Evolutionary conservation across 1,140 invertebrate species (phyloP), one percentile per base, ranked within the genome.

Genomic region (Charaxes varanes): DNA sequence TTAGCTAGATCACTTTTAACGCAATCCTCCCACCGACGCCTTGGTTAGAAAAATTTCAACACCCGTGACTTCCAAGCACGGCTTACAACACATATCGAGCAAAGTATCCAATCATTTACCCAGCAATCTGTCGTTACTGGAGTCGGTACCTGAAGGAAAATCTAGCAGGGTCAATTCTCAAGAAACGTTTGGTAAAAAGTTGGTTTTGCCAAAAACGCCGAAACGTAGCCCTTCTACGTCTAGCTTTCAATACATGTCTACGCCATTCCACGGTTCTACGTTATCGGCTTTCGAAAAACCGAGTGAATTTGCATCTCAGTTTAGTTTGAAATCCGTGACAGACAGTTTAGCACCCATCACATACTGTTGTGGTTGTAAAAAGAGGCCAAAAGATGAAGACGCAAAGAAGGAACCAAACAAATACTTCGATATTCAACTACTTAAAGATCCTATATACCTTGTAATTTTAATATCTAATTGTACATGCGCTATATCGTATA

Each of bases 401-500:
- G 56, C 80, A 1, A 76, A 85, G 34, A 80, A 80, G 13, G 73
- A 84, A 30, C 62, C 73, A 4, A 88, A 81, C 15, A 92, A 92
- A 65, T 92, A 93, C 49, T 92, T 94, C 56, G 92, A 94, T 58
- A 62, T 91, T 0, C 87, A 89, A n/a, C 65, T 94, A 0, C 67
- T 95, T 0, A 90, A 87, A 67, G 92, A 94, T 67, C 91, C 92
- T 0, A 87, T 94, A 16, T 95, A 94, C 62, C 82, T 94, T 21
- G 89, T 94, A 2, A 93, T 95, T 30, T 66, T 94, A 8, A 90
- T 94, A 47, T 94, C 93, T 0, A 94, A 94, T 60, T 93, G 90
- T 13, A 93, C 93, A 0, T 93, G 92, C 46, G 93, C 93, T 1
- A 92, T 95, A 24, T 93, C 92, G 31, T 94, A 94, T 55, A 94